Conservation (phyloP, 2,797 vertebrate species). For the Poliocrania exsul region DNA sequence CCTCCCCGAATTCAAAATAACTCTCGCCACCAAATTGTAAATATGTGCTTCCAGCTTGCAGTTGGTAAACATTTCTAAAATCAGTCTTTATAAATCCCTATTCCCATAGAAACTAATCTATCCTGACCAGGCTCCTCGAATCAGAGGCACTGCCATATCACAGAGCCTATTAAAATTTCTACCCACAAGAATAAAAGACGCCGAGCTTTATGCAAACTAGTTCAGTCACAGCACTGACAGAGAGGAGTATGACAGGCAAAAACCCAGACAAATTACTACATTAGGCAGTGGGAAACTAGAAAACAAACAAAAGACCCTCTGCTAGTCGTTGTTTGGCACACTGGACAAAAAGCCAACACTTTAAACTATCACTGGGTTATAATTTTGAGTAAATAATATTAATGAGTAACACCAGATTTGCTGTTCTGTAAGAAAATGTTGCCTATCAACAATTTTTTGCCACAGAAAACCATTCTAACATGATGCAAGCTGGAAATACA, state of each 20-base stretch:
- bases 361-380: neutral
- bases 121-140: conserved; percentile 36
- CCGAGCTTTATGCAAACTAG: neutral
- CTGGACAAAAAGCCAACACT: neutral
- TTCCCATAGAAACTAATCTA: conserved; percentile 32
- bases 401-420: neutral
- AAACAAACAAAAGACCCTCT: conserved; percentile 52
- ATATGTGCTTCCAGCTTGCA: neutral
- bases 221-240: neutral
- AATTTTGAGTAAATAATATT: neutral
- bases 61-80: conserved; percentile 37
- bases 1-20: neutral
- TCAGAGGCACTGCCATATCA: conserved; percentile 19
- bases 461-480: neutral
- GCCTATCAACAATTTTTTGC: neutral
- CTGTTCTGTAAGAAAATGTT: neutral
- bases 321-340: neutral
- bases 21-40: conserved; percentile 16
- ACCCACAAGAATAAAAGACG: neutral
- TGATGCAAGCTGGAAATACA: neutral
- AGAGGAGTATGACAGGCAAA: neutral
- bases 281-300: conserved; percentile 27
- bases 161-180: conserved; percentile 34
- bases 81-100: neutral
- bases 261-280: conserved; percentile 27